Evolutionary conservation across 2,113 vertebrate species (phyloP).

Genomic region (Hemicordylus capensis): DNA sequence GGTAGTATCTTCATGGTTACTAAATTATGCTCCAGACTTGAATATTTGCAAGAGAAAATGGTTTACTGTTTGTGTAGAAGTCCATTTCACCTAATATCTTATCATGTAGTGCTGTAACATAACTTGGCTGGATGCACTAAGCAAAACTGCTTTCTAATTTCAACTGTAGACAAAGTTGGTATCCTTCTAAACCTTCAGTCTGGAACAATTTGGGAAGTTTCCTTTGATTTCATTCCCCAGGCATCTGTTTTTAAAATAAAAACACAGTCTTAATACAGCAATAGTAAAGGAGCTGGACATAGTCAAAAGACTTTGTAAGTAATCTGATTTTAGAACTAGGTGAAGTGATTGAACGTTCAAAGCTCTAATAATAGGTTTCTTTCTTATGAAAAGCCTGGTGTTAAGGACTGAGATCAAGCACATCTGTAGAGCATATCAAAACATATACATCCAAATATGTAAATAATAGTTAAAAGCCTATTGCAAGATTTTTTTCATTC

Average conservation of each 20-base stretch:
- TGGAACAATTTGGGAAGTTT: constrained; percentile 60
- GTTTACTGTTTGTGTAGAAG: neutral
- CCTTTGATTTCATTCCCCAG: constrained; percentile 57
- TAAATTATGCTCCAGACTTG: neutral
- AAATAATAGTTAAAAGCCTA: constrained; percentile 16
- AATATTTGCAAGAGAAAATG: neutral
- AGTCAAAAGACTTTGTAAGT: constrained; percentile 47
- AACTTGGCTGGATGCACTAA: constrained; percentile 21
- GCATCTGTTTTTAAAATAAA: constrained; percentile 37
- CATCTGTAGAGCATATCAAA: constrained; percentile 20
- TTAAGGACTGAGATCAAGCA: neutral
- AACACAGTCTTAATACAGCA: constrained; percentile 26
- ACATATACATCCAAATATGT: neutral
- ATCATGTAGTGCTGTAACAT: neutral
- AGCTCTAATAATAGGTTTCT: constrained; percentile 19
- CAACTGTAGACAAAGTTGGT: constrained; percentile 38
- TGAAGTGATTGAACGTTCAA: constrained; percentile 44
- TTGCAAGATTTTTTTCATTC: neutral
- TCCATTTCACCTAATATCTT: neutral
- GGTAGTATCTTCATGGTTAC: neutral
- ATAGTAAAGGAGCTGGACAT: constrained; percentile 32
- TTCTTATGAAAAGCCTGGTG: neutral
- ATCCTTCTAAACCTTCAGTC: constrained; percentile 29
- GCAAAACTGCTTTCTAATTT: constrained; percentile 27
- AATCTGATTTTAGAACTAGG: constrained; percentile 49